A percentile compares a stretch with the other conserved stretches of the same genome.
These are phyloP conservation scores for Lethenteron reissneri DNA, from an alignment of 2,113 vertebrate species.

Conservation along the genomic window DNA sequence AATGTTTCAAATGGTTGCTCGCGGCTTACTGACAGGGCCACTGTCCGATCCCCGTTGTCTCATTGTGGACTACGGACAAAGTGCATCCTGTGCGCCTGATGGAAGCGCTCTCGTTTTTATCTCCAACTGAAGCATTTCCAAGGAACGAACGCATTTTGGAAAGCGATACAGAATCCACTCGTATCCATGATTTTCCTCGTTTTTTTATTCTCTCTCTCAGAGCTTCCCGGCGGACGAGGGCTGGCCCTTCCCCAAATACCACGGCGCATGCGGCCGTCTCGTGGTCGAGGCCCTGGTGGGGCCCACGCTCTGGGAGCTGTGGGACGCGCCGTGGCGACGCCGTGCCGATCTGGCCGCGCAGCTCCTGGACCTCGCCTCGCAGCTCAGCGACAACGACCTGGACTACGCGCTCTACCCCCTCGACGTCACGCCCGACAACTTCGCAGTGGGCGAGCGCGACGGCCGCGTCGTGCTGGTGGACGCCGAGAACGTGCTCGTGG, in stretches of 20 bases:
- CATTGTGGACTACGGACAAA: too few relatives aligned
- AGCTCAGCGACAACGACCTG: slow-evolving; percentile 97
- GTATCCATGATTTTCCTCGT: too few relatives aligned
- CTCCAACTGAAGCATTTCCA: too few relatives aligned
- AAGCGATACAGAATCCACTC: not conserved
- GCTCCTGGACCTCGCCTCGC: slow-evolving; percentile 92
- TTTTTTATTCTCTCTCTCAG: slow-evolving; percentile 20
- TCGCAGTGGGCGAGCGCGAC: slow-evolving; percentile 78
- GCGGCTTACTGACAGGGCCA: too few relatives aligned
- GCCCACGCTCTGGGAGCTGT: slow-evolving; percentile 94
- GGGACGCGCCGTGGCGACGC: slow-evolving; percentile 79
- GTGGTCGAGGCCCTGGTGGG: slow-evolving; percentile 94
- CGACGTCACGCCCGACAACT: slow-evolving; percentile 97
- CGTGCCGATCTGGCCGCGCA: slow-evolving; percentile 81
- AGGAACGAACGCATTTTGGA: too few relatives aligned
- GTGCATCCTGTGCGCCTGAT: too few relatives aligned
- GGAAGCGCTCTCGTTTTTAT: too few relatives aligned
- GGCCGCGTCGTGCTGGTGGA: slow-evolving; percentile 96
- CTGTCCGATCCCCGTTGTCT: too few relatives aligned
- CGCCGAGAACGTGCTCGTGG: slow-evolving; percentile 90
- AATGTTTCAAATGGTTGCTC: too few relatives aligned
- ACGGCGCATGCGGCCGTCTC: slow-evolving; percentile 85
- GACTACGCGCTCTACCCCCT: slow-evolving; percentile 98
- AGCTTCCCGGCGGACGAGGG: slow-evolving; percentile 95
- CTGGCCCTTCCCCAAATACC: slow-evolving; percentile 92